These are phyloP conservation scores for Pteria penguin DNA, from an alignment of 2,888 invertebrate genomes.

Conservation along the genomic window DNA sequence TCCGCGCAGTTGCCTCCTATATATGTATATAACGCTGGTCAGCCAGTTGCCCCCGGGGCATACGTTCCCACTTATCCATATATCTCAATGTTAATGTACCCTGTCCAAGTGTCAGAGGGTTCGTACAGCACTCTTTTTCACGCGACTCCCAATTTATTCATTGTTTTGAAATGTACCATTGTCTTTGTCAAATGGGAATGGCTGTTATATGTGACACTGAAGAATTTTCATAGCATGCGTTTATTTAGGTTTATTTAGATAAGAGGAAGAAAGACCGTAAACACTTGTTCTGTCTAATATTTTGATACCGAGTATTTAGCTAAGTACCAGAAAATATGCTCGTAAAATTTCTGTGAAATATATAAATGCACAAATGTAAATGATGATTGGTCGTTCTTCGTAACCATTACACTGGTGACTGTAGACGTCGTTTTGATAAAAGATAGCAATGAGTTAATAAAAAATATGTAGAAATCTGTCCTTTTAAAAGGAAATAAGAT, in stretches of 20 bases:
- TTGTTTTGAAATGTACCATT: neutral
- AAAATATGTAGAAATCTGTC: too few relatives aligned
- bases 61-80: constrained; percentile 15
- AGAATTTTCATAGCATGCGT: neutral
- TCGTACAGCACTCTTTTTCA: neutral
- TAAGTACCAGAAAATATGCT: too few relatives aligned
- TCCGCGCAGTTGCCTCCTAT: neutral
- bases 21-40: neutral
- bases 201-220: neutral
- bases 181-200: neutral
- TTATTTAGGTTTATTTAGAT: neutral
- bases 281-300: neutral
- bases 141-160: neutral
- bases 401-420: too few relatives aligned
- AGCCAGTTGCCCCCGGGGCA: neutral
- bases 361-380: too few relatives aligned
- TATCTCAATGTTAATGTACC: constrained; percentile 31
- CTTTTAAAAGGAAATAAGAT: too few relatives aligned
- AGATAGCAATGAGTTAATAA: too few relatives aligned
- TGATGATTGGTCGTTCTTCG: too few relatives aligned
- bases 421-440: too few relatives aligned
- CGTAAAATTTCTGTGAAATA: too few relatives aligned
- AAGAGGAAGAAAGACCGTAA: too few relatives aligned
- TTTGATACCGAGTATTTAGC: too few relatives aligned
- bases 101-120: constrained; percentile 12